Percentiles rank a stretch among this genome's conserved stretches.
These are phyloP conservation scores for Hippocampus comes DNA, from an alignment of 2,113 vertebrate species.

Conservation along the genomic window DNA sequence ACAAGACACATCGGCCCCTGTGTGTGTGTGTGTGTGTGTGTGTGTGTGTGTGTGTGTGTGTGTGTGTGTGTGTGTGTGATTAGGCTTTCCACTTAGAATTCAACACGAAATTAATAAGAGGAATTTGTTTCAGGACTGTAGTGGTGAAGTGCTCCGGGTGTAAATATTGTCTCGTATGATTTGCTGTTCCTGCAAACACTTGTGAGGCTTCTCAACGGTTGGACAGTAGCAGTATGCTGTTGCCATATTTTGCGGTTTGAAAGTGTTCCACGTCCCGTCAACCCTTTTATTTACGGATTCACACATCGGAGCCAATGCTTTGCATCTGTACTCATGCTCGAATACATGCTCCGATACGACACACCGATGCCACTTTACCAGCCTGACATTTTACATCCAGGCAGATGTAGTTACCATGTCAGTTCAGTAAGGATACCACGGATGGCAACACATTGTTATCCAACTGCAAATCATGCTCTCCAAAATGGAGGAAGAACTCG, in stretches of 20 bases:
- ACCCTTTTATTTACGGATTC: too few species aligned
- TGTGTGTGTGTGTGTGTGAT: constrained; percentile 1
- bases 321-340: too few species aligned
- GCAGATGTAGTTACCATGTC: too few species aligned
- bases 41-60: background rate
- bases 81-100: constrained; percentile 7
- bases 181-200: background rate
- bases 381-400: too few species aligned
- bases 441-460: too few species aligned
- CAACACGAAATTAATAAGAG: background rate
- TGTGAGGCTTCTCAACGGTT: background rate
- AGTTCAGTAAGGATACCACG: too few species aligned
- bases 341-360: too few species aligned
- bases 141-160: background rate
- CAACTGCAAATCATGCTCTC: too few species aligned
- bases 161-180: background rate
- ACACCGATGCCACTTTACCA: too few species aligned
- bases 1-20: constrained; percentile 18
- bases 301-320: too few species aligned
- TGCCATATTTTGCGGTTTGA: background rate
- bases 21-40: background rate
- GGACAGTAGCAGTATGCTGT: background rate
- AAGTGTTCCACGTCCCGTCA: too few species aligned
- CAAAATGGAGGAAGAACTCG: too few species aligned
- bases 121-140: background rate